phyloP scores from a whole-genome alignment of 23 tunicate species.

The Ascidia mentula region DNA sequence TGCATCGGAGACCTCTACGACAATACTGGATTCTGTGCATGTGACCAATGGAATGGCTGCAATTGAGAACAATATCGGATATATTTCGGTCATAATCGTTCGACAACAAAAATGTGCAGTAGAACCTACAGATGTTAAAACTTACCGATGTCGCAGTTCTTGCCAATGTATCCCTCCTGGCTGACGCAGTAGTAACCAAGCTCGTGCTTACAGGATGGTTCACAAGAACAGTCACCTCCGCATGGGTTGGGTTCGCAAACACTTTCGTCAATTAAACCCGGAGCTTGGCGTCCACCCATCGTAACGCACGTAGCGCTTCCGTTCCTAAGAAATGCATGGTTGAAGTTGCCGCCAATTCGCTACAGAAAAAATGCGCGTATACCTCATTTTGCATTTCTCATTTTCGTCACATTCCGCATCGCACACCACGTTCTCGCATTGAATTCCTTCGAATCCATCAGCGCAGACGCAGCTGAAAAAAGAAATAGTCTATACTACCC shows the following conservation, averaged over 20 bases:
- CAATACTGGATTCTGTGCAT: conserved; percentile 18
- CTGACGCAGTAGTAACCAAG: conserved; percentile 47
- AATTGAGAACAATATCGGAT: too few relatives aligned
- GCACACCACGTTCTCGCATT: neutral
- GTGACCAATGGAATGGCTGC: conserved; percentile 19
- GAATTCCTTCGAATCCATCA: neutral
- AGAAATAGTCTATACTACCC: neutral
- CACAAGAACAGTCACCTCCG: conserved; percentile 29
- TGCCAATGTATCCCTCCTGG: conserved; percentile 31
- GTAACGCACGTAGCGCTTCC: neutral
- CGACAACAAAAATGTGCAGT: neutral
- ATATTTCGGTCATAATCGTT: neutral
- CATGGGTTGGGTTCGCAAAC: conserved; percentile 32
- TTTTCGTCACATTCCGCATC: neutral
- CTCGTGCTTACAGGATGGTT: conserved; percentile 37
- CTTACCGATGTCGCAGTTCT: conserved; percentile 46
- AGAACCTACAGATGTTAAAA: neutral
- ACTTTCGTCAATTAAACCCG: neutral
- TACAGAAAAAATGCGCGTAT: neutral
- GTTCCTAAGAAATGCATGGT: neutral
- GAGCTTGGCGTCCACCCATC: neutral
- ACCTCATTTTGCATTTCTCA: neutral
- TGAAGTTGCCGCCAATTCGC: neutral
- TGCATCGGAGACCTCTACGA: conserved; percentile 16
- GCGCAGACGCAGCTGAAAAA: neutral